These are phyloP conservation scores for Archips crataeganus DNA, from an alignment of 2,888 invertebrate genomes.

Conservation along the genomic window DNA sequence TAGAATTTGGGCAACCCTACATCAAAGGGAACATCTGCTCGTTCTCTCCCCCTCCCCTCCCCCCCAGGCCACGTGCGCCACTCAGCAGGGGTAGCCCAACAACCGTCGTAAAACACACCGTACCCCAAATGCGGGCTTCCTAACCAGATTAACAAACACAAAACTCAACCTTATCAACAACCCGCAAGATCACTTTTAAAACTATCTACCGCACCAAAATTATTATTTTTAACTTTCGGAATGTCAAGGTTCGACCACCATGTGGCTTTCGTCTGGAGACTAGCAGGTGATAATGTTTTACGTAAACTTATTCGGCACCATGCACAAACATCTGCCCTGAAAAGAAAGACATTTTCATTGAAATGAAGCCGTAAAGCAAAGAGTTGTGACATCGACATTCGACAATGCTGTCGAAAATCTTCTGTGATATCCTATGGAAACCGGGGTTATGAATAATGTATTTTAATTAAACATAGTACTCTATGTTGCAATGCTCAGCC, in stretches of 20 bases:
- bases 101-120: slow-evolving; percentile 69
- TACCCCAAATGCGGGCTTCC: slow-evolving; percentile 78
- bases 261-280: slow-evolving; percentile 74
- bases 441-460: not conserved
- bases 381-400: not conserved
- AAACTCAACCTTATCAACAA: slow-evolving; percentile 58
- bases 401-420: not conserved
- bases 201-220: slow-evolving; percentile 63
- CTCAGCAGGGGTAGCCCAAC: slow-evolving; percentile 74
- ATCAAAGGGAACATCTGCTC: slow-evolving; percentile 75
- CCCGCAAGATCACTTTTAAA: slow-evolving; percentile 59
- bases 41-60: slow-evolving; percentile 60
- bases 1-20: slow-evolving; percentile 62
- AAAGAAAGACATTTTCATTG: slow-evolving; percentile 20
- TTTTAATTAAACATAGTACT: not conserved
- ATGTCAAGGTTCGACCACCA: slow-evolving; percentile 82
- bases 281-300: slow-evolving; percentile 70
- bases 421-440: not conserved
- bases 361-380: slow-evolving; percentile 2
- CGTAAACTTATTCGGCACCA: slow-evolving; percentile 31
- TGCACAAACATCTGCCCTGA: slow-evolving; percentile 35
- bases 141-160: slow-evolving; percentile 46
- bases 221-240: slow-evolving; percentile 83
- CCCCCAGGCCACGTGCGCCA: slow-evolving; percentile 77
- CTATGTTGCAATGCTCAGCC: too few species aligned